A percentile compares a stretch with the other conserved stretches of the same genome.
Conservation (phyloP, 2,113 vertebrate genomes). For the Pantherophis guttatus region DNA sequence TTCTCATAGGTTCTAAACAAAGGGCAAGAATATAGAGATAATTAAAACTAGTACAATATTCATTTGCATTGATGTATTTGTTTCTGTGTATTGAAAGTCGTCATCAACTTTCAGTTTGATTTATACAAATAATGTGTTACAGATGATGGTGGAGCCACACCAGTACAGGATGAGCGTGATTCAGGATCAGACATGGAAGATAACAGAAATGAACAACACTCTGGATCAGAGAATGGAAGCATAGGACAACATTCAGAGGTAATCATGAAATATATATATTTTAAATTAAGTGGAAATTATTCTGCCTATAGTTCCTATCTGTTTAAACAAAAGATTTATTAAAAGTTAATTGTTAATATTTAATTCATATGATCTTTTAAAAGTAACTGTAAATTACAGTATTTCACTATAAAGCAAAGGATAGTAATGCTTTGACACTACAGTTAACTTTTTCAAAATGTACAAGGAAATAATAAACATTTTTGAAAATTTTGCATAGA, state of each 20-base stretch:
- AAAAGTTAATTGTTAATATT: neutral
- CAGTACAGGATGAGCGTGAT: conserved; percentile 92
- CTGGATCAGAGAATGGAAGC: conserved; percentile 77
- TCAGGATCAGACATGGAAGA: conserved; percentile 85
- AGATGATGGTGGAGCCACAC: conserved; percentile 97
- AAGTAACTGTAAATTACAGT: neutral
- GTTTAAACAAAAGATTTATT: neutral
- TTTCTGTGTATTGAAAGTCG: neutral
- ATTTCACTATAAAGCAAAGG: neutral
- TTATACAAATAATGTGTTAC: conserved; percentile 34
- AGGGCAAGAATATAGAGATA: neutral
- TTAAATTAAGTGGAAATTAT: neutral
- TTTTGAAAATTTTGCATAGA: neutral
- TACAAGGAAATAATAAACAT: neutral
- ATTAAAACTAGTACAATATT: neutral
- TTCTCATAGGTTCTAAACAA: neutral
- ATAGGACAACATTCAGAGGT: conserved; percentile 83
- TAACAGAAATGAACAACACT: conserved; percentile 75
- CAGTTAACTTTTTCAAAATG: neutral
- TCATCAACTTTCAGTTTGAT: conserved; percentile 24
- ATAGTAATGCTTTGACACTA: neutral
- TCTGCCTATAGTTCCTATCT: neutral
- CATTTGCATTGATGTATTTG: neutral
- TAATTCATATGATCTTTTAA: fast-evolving
- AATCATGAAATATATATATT: conserved; percentile 4